Evolutionary conservation across 2,797 vertebrate species (phyloP).

Genomic region (Dallia pectoralis): DNA sequence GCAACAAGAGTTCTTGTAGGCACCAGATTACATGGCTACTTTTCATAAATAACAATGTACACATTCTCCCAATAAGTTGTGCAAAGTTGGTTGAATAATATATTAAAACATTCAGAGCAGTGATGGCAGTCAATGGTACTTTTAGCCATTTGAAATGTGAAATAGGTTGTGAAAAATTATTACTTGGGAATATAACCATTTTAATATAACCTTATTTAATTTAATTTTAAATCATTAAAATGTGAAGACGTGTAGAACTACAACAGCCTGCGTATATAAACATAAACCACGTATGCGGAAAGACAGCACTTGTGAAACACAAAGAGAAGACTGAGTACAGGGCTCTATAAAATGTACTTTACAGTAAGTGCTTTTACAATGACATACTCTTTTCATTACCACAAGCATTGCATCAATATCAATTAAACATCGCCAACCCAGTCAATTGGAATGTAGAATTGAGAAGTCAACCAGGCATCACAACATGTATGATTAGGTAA

Average conservation of each 20-base stretch:
- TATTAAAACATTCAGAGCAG: no score
- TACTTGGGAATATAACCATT: no score
- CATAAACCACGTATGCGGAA: neutral
- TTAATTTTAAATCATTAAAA: no score
- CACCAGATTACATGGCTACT: no score
- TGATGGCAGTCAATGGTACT: no score
- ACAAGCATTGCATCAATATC: neutral
- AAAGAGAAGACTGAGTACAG: neutral
- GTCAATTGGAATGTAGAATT: conserved; percentile 3
- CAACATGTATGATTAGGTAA: neutral
- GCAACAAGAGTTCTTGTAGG: no score
- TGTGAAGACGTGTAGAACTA: conserved; percentile 1
- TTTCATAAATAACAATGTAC: no score
- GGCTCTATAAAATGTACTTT: neutral
- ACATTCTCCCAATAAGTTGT: no score
- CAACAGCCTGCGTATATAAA: neutral
- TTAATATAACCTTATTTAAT: no score
- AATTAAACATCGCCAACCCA: neutral
- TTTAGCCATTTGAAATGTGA: no score
- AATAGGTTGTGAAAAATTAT: no score
- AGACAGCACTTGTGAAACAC: conserved; percentile 3
- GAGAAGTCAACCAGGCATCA: neutral
- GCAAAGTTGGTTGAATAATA: no score
- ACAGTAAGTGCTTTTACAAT: neutral
- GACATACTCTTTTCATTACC: neutral